These are phyloP conservation scores for Dendronephthya gigantea DNA, from an alignment of 64 coral and sea anemone genomes.

Conservation along the genomic window DNA sequence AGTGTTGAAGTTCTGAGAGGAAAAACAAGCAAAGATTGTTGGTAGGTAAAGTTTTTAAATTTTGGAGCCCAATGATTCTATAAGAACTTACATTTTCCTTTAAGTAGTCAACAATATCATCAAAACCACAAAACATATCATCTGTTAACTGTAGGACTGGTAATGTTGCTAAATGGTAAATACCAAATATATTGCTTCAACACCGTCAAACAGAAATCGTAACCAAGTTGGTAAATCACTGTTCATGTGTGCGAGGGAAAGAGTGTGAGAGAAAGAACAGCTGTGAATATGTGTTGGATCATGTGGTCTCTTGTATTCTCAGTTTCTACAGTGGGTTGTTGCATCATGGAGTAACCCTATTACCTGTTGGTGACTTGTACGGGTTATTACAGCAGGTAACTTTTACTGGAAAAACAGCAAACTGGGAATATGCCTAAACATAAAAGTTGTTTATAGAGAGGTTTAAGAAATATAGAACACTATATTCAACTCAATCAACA, in stretches of 20 bases:
- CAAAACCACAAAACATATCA: background rate
- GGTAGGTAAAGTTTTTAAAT: background rate
- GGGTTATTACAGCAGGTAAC: background rate
- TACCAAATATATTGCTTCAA: background rate
- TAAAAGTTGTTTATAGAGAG: background rate
- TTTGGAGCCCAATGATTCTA: too few species aligned
- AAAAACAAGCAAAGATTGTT: background rate
- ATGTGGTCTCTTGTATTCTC: too few species aligned
- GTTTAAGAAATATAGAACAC: background rate
- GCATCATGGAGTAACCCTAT: background rate
- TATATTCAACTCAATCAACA: background rate
- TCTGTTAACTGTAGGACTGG: background rate
- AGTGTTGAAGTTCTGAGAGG: background rate
- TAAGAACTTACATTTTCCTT: background rate
- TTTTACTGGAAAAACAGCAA: slow-evolving; percentile 2
- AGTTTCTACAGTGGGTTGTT: too few species aligned
- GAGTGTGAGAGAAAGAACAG: too few species aligned
- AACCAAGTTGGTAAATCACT: too few species aligned
- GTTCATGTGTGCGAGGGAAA: too few species aligned
- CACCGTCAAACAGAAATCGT: too few species aligned
- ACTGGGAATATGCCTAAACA: background rate
- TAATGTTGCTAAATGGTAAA: background rate
- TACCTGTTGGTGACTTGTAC: slow-evolving; percentile 14
- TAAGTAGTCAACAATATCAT: background rate
- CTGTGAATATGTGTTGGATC: too few species aligned